Evolutionary conservation across 2,888 invertebrate genomes (phyloP).

Genomic region (Punctoribates punctum): DNA sequence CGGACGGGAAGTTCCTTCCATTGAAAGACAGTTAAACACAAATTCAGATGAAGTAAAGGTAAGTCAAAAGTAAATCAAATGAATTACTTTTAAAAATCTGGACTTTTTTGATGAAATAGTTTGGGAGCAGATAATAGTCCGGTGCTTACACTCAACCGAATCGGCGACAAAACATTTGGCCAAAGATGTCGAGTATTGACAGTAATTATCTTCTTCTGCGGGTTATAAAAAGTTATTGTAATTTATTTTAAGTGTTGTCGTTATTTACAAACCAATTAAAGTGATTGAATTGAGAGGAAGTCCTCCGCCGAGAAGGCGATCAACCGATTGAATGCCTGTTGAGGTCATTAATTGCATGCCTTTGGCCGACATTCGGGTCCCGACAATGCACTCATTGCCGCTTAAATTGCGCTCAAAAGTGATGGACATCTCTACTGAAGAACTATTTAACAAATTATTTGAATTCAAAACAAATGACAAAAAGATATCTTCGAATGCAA

Average conservation of each 20-base stretch:
- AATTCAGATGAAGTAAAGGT: too few species aligned
- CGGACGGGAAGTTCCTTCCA: constrained; percentile 11
- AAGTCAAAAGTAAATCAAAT: background rate
- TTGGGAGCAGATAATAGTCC: constrained; percentile 25
- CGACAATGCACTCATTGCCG: background rate
- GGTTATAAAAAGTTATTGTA: background rate
- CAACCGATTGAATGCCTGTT: constrained; percentile 32
- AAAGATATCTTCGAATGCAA: background rate
- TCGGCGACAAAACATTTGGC: constrained; percentile 38
- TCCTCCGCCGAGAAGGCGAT: constrained; percentile 37
- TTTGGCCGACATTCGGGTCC: constrained; percentile 31
- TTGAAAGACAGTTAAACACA: background rate
- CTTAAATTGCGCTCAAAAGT: constrained; percentile 16
- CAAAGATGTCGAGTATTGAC: constrained; percentile 18
- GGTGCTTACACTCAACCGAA: constrained; percentile 15
- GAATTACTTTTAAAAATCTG: constrained; percentile 36
- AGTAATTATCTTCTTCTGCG: constrained; percentile 34
- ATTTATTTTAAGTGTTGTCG: background rate
- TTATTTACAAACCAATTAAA: constrained; percentile 23
- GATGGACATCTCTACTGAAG: background rate
- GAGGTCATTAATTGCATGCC: constrained; percentile 39
- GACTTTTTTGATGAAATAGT: constrained; percentile 21
- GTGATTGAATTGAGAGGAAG: constrained; percentile 39
- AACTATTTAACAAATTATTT: background rate
- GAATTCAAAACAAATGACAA: background rate